phyloP scores from a whole-genome alignment of 2,888 invertebrate species.

The Erebia epiphron region DNA sequence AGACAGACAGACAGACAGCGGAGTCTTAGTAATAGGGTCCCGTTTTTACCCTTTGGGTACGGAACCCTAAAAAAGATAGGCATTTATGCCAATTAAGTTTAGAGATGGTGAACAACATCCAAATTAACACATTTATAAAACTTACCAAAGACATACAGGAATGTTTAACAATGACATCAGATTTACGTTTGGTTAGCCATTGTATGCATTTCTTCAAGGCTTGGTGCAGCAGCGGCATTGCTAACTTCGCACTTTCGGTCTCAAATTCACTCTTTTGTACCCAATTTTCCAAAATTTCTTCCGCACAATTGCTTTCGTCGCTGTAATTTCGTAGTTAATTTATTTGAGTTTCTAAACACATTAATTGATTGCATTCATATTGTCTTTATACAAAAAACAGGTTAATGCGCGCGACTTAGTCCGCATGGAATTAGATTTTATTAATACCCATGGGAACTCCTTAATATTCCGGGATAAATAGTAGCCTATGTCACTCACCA shows the following conservation, averaged over 20 bases:
- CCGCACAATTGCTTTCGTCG: constrained; percentile 62
- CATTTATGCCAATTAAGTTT: no score
- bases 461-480: no score
- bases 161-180: constrained; percentile 58
- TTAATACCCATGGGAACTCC: no score
- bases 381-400: neutral
- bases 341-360: neutral
- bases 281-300: constrained; percentile 63
- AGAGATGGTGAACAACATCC: no score
- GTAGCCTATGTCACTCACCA: no score
- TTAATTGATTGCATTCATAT: neutral
- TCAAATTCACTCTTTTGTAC: constrained; percentile 57
- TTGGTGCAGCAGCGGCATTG: constrained; percentile 59
- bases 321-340: constrained; percentile 43
- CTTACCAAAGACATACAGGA: constrained; percentile 62
- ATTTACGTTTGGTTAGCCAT: constrained; percentile 63
- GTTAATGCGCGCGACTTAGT: no score
- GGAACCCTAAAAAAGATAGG: no score
- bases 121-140: neutral
- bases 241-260: constrained; percentile 57
- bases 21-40: no score
- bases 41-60: no score
- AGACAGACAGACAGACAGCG: no score
- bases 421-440: no score
- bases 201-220: constrained; percentile 57